Base-by-base conservation (phyloP, 2,888 invertebrate species). In the Cephus nigrinus region DNA sequence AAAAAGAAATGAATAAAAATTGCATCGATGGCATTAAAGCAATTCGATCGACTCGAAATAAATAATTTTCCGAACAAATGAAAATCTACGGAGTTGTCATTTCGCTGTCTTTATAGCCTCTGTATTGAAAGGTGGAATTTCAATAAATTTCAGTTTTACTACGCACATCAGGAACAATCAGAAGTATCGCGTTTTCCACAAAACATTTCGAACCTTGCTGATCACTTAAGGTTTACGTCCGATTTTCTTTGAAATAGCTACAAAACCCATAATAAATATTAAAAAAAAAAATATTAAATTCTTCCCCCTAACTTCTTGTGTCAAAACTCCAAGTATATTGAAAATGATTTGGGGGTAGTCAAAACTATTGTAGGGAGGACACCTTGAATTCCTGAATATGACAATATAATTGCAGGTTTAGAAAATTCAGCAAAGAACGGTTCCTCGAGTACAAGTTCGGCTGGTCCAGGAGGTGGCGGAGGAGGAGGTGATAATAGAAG, bases 361-460 rank as follows among this genome's bases (percentile, higher is more conserved):
- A 15, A 40, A 15, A 40, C 1, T 15, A 15, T 40, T 40, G 40
- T 40, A 40, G 40, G 9, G 1, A 23, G 23, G 55, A 55, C 23
- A 55, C 55, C 23, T 55, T 55, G 55, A 23, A 23, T 23, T 55
- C 2, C 55, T 55, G 23, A 71, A 71, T 32, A 30, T 32, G 30
- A 71, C 71, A 33, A 31, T 31, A 68, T 69, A 78, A 33, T 86
- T 85, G 40, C 82, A 93, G 93, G 88, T 79, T 89, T 88, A 76
- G 90, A 93, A 79, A 89, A 89, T 69, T 88, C 86, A 1, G 80
- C 85, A 79, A 91, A 92, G 81, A 92, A 92, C 82, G 87, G 90
- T 11, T 89, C 92, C 2, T 85, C 93, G n/a, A 93, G 92, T 80
- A 84, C 87, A 23, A 84, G 86, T 71, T 81, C 85, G 71, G 30